Percentiles rank a stretch among this genome's conserved stretches.
phyloP scores from a whole-genome alignment of 2,888 invertebrate species.

The Osmoderma eremita region DNA sequence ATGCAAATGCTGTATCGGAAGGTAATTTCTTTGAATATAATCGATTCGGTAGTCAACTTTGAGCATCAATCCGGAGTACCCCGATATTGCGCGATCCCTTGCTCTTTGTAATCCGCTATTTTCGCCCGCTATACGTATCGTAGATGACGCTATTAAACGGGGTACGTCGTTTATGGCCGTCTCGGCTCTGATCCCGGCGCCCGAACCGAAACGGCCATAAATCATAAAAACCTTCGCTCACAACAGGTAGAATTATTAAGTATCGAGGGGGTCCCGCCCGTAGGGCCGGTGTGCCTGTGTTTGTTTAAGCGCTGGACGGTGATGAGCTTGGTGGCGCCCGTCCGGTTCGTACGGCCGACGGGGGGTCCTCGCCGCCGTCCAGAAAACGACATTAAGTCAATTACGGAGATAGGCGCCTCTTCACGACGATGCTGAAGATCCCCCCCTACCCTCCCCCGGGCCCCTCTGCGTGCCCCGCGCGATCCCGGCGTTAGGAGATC shows the following conservation, averaged over 20 bases:
- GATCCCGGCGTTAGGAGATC: not conserved
- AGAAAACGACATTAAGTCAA: conserved; percentile 51
- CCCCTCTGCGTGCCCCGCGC: not conserved
- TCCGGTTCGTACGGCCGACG: conserved; percentile 53
- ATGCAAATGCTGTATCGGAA: no score
- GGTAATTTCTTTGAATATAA: no score
- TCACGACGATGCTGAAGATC: conserved; percentile 20
- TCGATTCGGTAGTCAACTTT: no score
- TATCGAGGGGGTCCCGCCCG: conserved; percentile 1
- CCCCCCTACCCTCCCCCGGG: no score
- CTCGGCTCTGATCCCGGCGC: not conserved
- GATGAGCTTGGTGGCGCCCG: conserved; percentile 59
- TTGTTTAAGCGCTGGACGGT: conserved; percentile 53
- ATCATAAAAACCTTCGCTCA: no score
- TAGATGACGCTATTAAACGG: no score
- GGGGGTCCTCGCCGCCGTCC: conserved; percentile 51
- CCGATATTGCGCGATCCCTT: no score
- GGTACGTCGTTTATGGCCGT: no score
- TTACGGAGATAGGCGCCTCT: conserved; percentile 50
- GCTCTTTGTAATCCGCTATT: no score
- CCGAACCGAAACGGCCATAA: no score
- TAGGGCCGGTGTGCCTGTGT: conserved; percentile 46
- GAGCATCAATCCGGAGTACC: no score
- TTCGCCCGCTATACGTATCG: no score
- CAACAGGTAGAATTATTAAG: conserved; percentile 24